Conservation (phyloP, 2,888 invertebrate genomes). For the Portevinia maculata region DNA sequence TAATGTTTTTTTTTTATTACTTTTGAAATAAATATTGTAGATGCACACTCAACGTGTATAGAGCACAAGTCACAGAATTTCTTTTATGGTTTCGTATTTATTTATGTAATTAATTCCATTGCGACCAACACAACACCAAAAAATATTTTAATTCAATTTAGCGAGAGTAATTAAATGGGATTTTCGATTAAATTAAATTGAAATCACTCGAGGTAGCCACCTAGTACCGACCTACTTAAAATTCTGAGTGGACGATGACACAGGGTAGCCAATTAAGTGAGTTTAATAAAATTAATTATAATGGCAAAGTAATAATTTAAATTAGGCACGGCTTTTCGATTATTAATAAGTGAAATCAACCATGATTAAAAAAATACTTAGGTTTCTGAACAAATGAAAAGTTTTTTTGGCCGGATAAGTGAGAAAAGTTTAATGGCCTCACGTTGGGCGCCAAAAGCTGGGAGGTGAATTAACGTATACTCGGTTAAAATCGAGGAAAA, state of each 20-base stretch:
- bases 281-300: too few relatives aligned
- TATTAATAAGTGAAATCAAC: too few relatives aligned
- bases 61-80: not conserved
- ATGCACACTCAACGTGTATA: not conserved
- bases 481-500: too few relatives aligned
- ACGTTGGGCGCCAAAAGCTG: too few relatives aligned
- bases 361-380: too few relatives aligned
- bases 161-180: conserved; percentile 57
- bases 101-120: conserved; percentile 65
- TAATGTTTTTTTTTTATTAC: conserved; percentile 44
- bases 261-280: too few relatives aligned
- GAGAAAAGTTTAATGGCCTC: too few relatives aligned
- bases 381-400: too few relatives aligned
- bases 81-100: conserved; percentile 46
- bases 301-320: too few relatives aligned
- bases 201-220: conserved; percentile 44
- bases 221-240: not conserved
- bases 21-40: conserved; percentile 11
- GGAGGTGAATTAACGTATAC: too few relatives aligned
- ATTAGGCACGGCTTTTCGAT: too few relatives aligned
- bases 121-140: conserved; percentile 7
- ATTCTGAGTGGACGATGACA: not conserved
- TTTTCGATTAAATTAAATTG: conserved; percentile 66
- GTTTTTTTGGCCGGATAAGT: too few relatives aligned
- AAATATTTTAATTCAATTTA: conserved; percentile 69